phyloP scores from a whole-genome alignment of 2,113 vertebrate genomes.

The Hiodon alosoides region DNA sequence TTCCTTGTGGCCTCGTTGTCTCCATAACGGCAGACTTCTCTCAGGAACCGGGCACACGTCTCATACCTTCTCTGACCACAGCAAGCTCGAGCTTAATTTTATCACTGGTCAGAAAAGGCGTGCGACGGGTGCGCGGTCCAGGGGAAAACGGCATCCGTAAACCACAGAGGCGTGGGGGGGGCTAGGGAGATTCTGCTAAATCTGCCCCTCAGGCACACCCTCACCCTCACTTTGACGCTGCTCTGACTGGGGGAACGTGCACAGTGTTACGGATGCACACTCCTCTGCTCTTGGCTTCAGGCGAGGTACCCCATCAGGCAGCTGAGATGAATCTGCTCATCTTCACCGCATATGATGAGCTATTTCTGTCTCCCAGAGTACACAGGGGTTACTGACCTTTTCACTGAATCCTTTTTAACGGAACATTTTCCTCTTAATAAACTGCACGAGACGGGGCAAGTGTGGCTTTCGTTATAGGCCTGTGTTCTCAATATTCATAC shows the following conservation, averaged over 20 bases:
- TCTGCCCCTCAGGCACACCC: neutral
- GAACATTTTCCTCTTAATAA: neutral
- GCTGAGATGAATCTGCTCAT: neutral
- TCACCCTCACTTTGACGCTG: neutral
- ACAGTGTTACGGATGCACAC: neutral
- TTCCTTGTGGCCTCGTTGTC: too few relatives aligned
- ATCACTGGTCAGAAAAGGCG: too few relatives aligned
- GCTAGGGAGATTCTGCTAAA: neutral
- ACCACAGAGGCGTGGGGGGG: neutral
- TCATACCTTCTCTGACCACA: too few relatives aligned
- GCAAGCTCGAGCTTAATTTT: too few relatives aligned
- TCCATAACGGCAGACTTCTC: too few relatives aligned
- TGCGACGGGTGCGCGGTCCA: too few relatives aligned
- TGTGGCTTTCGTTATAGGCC: neutral
- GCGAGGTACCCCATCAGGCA: neutral
- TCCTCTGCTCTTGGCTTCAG: neutral
- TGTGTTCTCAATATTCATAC: neutral
- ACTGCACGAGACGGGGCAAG: neutral
- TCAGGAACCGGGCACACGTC: too few relatives aligned
- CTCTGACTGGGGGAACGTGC: neutral
- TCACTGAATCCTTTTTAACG: neutral
- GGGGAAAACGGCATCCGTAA: too few relatives aligned
- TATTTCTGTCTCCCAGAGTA: neutral
- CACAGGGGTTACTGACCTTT: neutral
- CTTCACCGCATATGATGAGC: neutral